Percentiles rank a stretch among this genome's conserved stretches.
Evolutionary conservation across 2,797 vertebrate genomes (phyloP).

Genomic region (Hirundo rustica): DNA sequence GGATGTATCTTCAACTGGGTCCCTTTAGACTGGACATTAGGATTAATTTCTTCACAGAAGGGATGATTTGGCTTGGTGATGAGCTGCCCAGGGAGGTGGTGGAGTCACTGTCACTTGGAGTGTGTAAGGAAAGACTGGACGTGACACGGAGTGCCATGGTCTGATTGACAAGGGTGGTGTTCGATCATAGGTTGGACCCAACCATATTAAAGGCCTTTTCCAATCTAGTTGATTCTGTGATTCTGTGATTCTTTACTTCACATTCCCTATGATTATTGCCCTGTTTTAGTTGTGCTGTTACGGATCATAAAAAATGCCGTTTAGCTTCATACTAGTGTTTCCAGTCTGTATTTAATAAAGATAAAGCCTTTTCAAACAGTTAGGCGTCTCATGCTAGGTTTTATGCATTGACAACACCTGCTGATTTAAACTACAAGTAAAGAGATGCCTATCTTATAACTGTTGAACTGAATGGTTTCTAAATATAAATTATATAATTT

Average conservation of each 20-base stretch:
- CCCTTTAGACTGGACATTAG: background rate
- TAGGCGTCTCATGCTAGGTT: background rate
- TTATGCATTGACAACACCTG: background rate
- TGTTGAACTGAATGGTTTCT: background rate
- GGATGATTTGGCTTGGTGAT: background rate
- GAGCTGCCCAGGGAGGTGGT: background rate
- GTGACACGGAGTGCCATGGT: too few species aligned
- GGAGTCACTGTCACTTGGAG: accelerated
- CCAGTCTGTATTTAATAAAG: background rate
- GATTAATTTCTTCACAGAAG: background rate
- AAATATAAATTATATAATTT: background rate
- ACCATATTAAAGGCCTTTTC: background rate
- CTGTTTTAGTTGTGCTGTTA: background rate
- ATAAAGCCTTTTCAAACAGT: background rate
- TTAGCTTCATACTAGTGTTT: background rate
- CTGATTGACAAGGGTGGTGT: background rate
- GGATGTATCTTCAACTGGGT: background rate
- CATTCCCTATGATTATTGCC: background rate
- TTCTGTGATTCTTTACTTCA: background rate
- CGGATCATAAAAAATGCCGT: background rate
- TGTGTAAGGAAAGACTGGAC: background rate
- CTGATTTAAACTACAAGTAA: background rate
- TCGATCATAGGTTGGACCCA: too few species aligned
- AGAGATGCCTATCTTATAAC: background rate
- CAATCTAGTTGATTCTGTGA: background rate